Evolutionary conservation across 1,140 invertebrate genomes (phyloP).

Genomic region (Megalopta genalis): DNA sequence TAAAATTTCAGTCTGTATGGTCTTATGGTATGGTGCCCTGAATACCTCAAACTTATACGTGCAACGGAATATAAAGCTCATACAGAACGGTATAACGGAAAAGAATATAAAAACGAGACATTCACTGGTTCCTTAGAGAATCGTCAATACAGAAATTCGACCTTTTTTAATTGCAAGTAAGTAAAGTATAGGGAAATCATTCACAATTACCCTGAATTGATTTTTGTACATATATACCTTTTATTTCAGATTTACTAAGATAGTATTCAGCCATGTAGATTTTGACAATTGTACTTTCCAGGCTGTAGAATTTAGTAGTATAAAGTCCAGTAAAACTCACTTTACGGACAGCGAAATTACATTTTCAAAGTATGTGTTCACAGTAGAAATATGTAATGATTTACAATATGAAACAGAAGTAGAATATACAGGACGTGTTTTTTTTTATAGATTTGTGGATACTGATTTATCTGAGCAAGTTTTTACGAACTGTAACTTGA

Average conservation of each 20-base stretch:
- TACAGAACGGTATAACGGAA: constrained; percentile 61
- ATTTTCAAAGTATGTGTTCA: constrained; percentile 75
- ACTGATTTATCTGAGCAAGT: constrained; percentile 79
- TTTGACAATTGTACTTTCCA: constrained; percentile 81
- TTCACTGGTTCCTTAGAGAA: constrained; percentile 80
- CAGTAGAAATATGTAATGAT: background rate
- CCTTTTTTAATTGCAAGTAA: constrained; percentile 73
- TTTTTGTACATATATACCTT: constrained; percentile 9
- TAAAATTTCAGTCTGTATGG: constrained; percentile 70
- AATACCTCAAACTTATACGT: constrained; percentile 75
- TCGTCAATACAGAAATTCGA: constrained; percentile 75
- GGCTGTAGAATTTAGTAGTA: constrained; percentile 79
- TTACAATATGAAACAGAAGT: background rate
- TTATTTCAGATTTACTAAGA: constrained; percentile 78
- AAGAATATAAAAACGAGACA: constrained; percentile 60
- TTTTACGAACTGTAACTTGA: constrained; percentile 77
- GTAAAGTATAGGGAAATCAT: constrained; percentile 5
- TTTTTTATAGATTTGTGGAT: constrained; percentile 78
- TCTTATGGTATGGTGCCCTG: constrained; percentile 75
- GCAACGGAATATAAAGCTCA: constrained; percentile 75
- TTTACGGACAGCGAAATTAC: constrained; percentile 79
- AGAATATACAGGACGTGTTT: background rate
- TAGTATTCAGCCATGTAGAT: constrained; percentile 80
- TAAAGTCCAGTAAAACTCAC: constrained; percentile 80
- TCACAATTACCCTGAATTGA: background rate